Percentiles rank a stretch among this genome's conserved stretches.
These are phyloP conservation scores for Crematogaster levior DNA, from an alignment of 2,888 invertebrate species.

Conservation along the genomic window DNA sequence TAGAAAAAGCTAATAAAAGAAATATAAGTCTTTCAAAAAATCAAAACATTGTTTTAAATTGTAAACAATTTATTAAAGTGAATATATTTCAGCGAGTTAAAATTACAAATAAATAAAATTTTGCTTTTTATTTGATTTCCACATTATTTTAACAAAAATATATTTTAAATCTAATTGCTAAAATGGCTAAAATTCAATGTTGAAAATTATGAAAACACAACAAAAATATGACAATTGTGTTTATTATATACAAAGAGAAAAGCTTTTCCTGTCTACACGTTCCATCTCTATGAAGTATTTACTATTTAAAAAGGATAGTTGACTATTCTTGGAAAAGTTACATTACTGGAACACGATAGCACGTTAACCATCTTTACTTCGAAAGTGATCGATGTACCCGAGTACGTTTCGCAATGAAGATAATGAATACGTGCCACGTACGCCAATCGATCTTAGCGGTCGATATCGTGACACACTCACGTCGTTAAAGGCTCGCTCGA, in stretches of 20 bases:
- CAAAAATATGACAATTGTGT: too few relatives aligned
- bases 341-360: constrained; percentile 42
- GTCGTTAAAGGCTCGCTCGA: constrained; percentile 49
- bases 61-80: neutral
- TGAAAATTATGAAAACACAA: neutral
- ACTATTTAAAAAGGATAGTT: neutral
- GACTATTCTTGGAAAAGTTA: constrained; percentile 31
- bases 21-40: neutral
- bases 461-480: constrained; percentile 58
- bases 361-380: constrained; percentile 23
- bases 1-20: neutral
- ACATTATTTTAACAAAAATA: neutral
- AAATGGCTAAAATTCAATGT: neutral
- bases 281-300: neutral
- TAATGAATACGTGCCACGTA: constrained; percentile 62
- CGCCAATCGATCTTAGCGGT: constrained; percentile 60
- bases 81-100: neutral
- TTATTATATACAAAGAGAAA: neutral
- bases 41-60: neutral
- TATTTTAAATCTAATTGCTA: neutral
- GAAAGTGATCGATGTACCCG: constrained; percentile 69
- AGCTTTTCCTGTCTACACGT: neutral
- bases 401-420: constrained; percentile 61
- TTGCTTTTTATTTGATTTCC: neutral
- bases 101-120: neutral